Percentiles rank a stretch among this genome's conserved stretches.
These are phyloP conservation scores for Leuctra nigra DNA, from an alignment of 2,888 invertebrate genomes.

Conservation along the genomic window DNA sequence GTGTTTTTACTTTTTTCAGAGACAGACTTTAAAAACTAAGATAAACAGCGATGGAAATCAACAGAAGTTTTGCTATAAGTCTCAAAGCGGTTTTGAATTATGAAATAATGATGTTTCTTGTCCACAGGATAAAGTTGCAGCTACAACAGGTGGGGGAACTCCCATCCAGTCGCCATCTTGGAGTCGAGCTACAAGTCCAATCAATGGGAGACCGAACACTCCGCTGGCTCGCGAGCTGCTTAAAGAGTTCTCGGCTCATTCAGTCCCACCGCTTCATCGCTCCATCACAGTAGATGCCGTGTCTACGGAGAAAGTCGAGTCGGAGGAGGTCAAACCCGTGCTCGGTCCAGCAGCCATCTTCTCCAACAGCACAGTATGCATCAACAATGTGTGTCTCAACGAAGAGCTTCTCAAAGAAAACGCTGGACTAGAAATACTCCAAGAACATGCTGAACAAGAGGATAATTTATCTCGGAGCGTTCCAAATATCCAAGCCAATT, in stretches of 20 bases:
- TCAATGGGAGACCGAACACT: conserved; percentile 18
- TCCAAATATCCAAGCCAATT: conserved; percentile 50
- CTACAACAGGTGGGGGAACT: neutral
- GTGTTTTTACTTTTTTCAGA: no score
- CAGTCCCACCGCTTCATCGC: conserved; percentile 20
- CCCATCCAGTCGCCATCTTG: conserved; percentile 15
- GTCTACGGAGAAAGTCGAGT: conserved; percentile 32
- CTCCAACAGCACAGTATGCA: conserved; percentile 70
- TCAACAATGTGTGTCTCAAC: conserved; percentile 72
- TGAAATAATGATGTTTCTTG: no score
- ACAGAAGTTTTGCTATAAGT: no score
- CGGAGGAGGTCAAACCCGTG: conserved; percentile 35
- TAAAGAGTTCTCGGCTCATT: conserved; percentile 11
- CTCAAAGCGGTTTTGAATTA: no score
- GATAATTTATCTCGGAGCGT: conserved; percentile 53
- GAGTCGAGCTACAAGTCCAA: conserved; percentile 25
- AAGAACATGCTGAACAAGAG: conserved; percentile 32
- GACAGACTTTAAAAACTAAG: no score
- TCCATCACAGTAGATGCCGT: conserved; percentile 28
- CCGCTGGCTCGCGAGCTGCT: conserved; percentile 16
- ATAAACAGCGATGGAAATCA: no score
- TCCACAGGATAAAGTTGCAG: conserved; percentile 2
- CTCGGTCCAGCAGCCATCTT: conserved; percentile 70
- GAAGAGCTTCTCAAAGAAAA: conserved; percentile 59
- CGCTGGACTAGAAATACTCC: conserved; percentile 37